phyloP scores from a whole-genome alignment of 2,888 invertebrate species.

The Drosophila basisetae region DNA sequence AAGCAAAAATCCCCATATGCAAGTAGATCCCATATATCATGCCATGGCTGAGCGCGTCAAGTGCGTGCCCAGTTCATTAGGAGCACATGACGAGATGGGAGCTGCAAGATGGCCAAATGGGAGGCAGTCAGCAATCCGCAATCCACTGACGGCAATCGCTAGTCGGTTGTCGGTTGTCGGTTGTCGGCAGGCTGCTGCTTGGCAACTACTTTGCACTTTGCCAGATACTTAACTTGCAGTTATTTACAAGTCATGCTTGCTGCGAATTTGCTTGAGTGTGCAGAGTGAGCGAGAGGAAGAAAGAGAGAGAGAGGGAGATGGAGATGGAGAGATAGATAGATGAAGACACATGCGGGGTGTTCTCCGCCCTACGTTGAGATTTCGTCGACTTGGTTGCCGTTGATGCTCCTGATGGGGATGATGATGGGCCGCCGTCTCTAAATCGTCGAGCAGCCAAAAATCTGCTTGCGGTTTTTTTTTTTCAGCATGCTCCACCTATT shows the following conservation, averaged over 20 bases:
- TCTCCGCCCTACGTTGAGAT: conserved; percentile 15
- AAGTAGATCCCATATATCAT: conserved; percentile 81
- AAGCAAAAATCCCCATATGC: conserved; percentile 18
- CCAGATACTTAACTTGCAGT: conserved; percentile 84
- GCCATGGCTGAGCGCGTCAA: conserved; percentile 82
- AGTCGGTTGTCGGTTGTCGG: neutral
- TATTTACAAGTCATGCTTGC: conserved; percentile 85
- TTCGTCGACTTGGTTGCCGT: conserved; percentile 44
- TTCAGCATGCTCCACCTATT: conserved; percentile 73
- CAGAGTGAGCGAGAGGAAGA: conserved; percentile 17
- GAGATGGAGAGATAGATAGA: neutral
- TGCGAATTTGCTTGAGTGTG: conserved; percentile 82
- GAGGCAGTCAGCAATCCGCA: conserved; percentile 8
- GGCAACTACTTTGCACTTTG: conserved; percentile 85
- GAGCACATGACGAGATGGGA: conserved; percentile 62
- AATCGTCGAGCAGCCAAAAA: conserved; percentile 64
- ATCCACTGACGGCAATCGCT: conserved; percentile 1
- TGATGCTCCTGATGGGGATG: conserved; percentile 56
- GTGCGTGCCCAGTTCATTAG: conserved; percentile 85
- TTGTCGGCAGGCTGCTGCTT: conserved; percentile 45
- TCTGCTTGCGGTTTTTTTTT: conserved; percentile 40
- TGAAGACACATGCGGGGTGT: neutral
- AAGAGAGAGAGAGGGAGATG: neutral
- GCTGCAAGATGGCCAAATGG: conserved; percentile 25
- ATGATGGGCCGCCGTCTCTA: conserved; percentile 46